Evolutionary conservation across 2,888 invertebrate species (phyloP).

Genomic region (Aphidius colemani): DNA sequence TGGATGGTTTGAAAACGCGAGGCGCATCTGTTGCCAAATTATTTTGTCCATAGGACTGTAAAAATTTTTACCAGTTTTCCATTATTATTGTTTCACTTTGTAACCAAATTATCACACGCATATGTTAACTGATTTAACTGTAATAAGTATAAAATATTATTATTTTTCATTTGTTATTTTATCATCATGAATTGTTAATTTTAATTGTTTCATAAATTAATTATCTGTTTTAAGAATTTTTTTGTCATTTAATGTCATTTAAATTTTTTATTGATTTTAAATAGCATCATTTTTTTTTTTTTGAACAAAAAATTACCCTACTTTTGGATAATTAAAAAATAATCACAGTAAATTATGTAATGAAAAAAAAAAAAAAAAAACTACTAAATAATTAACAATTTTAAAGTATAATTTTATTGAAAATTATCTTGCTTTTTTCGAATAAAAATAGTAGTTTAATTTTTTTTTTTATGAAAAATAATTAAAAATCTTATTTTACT

Average conservation of each 20-base stretch:
- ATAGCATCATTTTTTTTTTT: too few relatives aligned
- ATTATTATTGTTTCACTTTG: slow-evolving; percentile 20
- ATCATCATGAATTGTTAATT: not conserved
- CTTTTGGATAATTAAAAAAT: too few relatives aligned
- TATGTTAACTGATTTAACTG: not conserved
- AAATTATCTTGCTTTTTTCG: too few relatives aligned
- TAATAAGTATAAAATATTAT: slow-evolving; percentile 7
- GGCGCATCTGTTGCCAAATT: slow-evolving; percentile 60
- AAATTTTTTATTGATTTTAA: not conserved
- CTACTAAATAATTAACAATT: too few relatives aligned
- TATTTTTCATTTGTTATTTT: slow-evolving; percentile 2
- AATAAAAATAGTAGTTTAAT: too few relatives aligned
- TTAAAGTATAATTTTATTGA: too few relatives aligned
- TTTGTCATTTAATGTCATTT: too few relatives aligned
- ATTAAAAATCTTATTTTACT: too few relatives aligned
- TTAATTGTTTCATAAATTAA: not conserved
- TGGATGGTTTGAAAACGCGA: slow-evolving; percentile 55
- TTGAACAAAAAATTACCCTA: too few relatives aligned
- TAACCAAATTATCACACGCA: slow-evolving; percentile 15
- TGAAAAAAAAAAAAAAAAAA: too few relatives aligned
- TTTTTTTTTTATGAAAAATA: too few relatives aligned
- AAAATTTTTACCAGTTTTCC: slow-evolving; percentile 47
- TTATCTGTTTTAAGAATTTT: not conserved
- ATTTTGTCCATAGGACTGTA: slow-evolving; percentile 59
- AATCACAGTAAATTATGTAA: too few relatives aligned